Conservation (phyloP, 53 echinoderm and acorn worm genomes). For the Apostichopus leukothele region DNA sequence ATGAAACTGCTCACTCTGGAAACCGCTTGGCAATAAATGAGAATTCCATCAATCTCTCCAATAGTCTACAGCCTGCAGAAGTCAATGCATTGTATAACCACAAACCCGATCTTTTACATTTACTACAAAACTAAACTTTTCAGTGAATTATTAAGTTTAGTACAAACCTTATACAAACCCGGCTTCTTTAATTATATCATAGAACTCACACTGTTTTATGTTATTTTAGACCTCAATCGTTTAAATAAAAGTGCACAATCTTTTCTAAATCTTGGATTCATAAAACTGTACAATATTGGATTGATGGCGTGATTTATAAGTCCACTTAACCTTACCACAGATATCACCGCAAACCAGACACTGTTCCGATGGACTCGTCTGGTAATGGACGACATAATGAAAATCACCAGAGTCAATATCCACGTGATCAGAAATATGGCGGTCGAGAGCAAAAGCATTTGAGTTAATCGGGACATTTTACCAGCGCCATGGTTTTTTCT, state of each 20-base stretch:
- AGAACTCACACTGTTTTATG: not conserved
- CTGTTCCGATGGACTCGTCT: conserved; percentile 10
- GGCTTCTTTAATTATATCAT: no score
- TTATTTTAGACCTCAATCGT: conserved; percentile 20
- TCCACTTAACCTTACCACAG: conserved; percentile 34
- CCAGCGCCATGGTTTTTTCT: not conserved
- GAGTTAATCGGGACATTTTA: conserved; percentile 24
- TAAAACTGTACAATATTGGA: conserved; percentile 71
- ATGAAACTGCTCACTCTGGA: no score
- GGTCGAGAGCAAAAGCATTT: conserved; percentile 75
- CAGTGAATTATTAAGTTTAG: no score
- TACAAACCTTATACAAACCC: no score
- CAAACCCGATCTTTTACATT: no score
- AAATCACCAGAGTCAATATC: conserved; percentile 59
- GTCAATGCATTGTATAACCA: no score
- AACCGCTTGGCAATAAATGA: no score
- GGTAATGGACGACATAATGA: conserved; percentile 23
- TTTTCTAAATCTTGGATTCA: conserved; percentile 65
- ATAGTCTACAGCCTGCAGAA: no score
- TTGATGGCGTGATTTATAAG: conserved; percentile 71
- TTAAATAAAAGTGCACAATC: conserved; percentile 59
- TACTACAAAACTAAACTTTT: no score
- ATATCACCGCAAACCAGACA: not conserved
- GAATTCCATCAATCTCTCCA: no score
- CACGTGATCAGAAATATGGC: conserved; percentile 67